These are phyloP conservation scores for Nomada lathburiana DNA, from an alignment of 2,888 invertebrate genomes.

Conservation along the genomic window DNA sequence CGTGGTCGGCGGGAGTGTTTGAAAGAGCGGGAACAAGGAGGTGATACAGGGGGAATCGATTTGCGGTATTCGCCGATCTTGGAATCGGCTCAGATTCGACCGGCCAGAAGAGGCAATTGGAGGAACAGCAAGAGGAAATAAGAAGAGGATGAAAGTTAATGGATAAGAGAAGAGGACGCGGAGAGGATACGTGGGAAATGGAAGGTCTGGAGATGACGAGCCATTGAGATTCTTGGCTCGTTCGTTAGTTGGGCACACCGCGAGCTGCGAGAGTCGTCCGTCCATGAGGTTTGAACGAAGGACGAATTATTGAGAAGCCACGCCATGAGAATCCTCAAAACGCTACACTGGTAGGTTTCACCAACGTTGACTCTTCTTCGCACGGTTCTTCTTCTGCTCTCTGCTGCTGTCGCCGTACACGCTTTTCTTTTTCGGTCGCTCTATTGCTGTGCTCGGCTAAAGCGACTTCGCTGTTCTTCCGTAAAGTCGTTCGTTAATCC, in stretches of 20 bases:
- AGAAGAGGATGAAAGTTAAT: background rate
- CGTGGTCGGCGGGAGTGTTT: slow-evolving; percentile 29
- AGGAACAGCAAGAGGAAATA: background rate
- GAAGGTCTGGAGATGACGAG: slow-evolving; percentile 51
- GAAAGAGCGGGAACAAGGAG: slow-evolving; percentile 37
- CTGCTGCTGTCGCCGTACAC: background rate
- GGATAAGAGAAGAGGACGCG: slow-evolving; percentile 7
- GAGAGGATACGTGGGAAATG: slow-evolving; percentile 53
- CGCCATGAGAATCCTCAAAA: slow-evolving; percentile 84
- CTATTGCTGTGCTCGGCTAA: background rate
- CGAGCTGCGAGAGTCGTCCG: slow-evolving; percentile 66
- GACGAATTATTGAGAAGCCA: slow-evolving; percentile 73
- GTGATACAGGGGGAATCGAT: slow-evolving; percentile 26
- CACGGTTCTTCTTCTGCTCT: background rate
- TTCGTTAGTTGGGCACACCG: slow-evolving; percentile 44
- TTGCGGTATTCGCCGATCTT: background rate
- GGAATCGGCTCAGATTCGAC: background rate
- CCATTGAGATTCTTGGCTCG: slow-evolving; percentile 73
- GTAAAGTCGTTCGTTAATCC: slow-evolving; percentile 30
- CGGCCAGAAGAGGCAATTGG: background rate
- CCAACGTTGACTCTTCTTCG: slow-evolving; percentile 6
- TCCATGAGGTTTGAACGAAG: slow-evolving; percentile 72
- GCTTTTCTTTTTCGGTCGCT: background rate
- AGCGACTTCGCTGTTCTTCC: background rate
- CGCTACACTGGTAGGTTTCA: slow-evolving; percentile 82